These are phyloP conservation scores for Triplophysa yarkandensis DNA, from an alignment of 2,797 vertebrate species.

Conservation along the genomic window DNA sequence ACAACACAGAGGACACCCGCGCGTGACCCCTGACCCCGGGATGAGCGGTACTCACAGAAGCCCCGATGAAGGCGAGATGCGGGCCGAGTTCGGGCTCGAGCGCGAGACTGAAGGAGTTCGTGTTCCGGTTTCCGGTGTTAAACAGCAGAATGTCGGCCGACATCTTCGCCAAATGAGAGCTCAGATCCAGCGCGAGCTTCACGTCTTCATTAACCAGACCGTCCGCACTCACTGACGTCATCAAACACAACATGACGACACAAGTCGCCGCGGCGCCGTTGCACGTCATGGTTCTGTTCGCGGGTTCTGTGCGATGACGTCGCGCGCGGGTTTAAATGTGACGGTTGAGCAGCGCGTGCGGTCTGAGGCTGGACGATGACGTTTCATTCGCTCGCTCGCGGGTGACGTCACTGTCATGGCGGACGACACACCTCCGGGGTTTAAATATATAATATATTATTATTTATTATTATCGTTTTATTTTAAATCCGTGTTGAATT, in stretches of 20 bases:
- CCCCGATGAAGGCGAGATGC: constrained; percentile 88
- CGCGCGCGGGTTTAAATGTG: neutral
- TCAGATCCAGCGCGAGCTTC: constrained; percentile 88
- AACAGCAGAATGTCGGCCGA: constrained; percentile 84
- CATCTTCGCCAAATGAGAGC: constrained; percentile 92
- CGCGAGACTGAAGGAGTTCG: constrained; percentile 80
- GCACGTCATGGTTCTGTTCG: neutral
- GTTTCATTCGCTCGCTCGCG: constrained; percentile 69
- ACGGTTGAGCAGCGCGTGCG: neutral
- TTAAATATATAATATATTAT: too few species aligned
- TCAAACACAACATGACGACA: constrained; percentile 54
- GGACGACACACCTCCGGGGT: too few species aligned
- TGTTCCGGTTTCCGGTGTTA: constrained; percentile 79
- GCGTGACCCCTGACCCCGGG: too few species aligned
- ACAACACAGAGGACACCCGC: too few species aligned
- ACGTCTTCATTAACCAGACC: constrained; percentile 88
- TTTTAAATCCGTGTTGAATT: too few species aligned
- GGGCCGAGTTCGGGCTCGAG: constrained; percentile 85
- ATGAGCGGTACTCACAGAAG: constrained; percentile 88
- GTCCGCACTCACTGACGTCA: constrained; percentile 62
- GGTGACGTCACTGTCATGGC: constrained; percentile 60
- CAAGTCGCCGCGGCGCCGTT: neutral
- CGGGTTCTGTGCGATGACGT: neutral
- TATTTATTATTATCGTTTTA: too few species aligned
- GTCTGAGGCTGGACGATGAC: constrained; percentile 76